These are phyloP conservation scores for Tinea pellionella DNA, from an alignment of 2,888 invertebrate species.

Conservation along the genomic window DNA sequence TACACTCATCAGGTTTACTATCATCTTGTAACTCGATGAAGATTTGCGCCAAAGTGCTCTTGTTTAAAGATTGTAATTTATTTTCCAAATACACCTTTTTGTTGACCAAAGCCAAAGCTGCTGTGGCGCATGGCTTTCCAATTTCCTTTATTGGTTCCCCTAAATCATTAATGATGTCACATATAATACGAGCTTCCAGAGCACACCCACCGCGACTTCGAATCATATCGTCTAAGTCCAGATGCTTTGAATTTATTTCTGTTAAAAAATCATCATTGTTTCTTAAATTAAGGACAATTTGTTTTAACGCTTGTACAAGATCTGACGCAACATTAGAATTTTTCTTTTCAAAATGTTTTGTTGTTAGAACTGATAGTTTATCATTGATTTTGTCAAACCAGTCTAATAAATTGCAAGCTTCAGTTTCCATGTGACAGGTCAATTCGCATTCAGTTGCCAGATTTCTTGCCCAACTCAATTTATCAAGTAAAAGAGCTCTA, in stretches of 20 bases:
- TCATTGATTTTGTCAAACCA: slow-evolving; percentile 55
- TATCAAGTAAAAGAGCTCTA: slow-evolving; percentile 30
- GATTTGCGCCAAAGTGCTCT: slow-evolving; percentile 28
- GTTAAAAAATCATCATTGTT: slow-evolving; percentile 24
- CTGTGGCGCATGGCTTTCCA: slow-evolving; percentile 35
- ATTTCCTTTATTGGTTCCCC: slow-evolving; percentile 42
- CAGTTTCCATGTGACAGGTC: slow-evolving; percentile 28
- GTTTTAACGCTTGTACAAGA: neutral
- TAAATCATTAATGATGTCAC: slow-evolving; percentile 41
- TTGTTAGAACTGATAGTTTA: slow-evolving; percentile 33
- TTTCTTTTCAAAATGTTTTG: slow-evolving; percentile 35
- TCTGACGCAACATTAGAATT: neutral
- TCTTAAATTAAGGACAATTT: neutral
- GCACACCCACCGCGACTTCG: slow-evolving; percentile 34
- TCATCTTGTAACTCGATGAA: slow-evolving; percentile 15
- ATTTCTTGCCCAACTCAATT: slow-evolving; percentile 38
- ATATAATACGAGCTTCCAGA: slow-evolving; percentile 46
- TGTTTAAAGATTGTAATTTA: slow-evolving; percentile 39
- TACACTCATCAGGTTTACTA: slow-evolving; percentile 33
- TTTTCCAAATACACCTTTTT: slow-evolving; percentile 46
- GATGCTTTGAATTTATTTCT: slow-evolving; percentile 36
- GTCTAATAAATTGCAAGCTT: slow-evolving; percentile 36
- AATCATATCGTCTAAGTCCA: slow-evolving; percentile 39
- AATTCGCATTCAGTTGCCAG: slow-evolving; percentile 33
- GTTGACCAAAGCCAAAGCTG: slow-evolving; percentile 38